These are phyloP conservation scores for Stichopus horrens DNA, from an alignment of 53 echinoderm and acorn worm species.

Conservation along the genomic window DNA sequence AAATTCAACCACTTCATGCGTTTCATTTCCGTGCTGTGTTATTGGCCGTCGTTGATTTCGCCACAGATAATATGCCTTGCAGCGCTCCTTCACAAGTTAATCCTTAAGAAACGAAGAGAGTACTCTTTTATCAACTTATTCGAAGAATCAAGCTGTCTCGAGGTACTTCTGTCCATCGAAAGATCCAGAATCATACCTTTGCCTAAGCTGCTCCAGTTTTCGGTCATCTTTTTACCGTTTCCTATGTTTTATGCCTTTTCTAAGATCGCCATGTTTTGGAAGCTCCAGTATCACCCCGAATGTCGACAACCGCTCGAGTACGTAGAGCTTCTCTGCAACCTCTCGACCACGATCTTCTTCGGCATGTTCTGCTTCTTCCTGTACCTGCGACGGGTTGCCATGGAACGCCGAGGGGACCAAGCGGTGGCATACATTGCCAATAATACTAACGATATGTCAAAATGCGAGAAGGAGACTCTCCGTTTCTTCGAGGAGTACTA, in stretches of 20 bases:
- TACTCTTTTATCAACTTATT: not conserved
- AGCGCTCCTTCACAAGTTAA: not conserved
- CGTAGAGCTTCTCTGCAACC: not conserved
- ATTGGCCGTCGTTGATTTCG: slow-evolving; percentile 2
- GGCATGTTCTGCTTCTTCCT: slow-evolving; percentile 11
- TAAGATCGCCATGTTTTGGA: not conserved
- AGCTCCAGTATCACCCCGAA: not conserved
- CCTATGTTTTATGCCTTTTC: not conserved
- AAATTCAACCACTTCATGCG: slow-evolving; percentile 2
- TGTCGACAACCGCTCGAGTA: not conserved
- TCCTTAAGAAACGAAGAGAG: not conserved
- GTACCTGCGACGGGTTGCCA: slow-evolving; percentile 4
- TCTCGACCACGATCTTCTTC: not conserved
- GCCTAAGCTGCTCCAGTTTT: not conserved
- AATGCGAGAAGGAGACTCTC: not conserved
- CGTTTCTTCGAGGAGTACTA: not conserved
- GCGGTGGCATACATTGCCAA: not conserved
- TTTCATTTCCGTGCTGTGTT: not conserved
- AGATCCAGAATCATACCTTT: not conserved
- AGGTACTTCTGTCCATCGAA: not conserved
- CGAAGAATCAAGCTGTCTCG: not conserved
- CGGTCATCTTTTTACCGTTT: not conserved
- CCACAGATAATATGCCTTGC: slow-evolving; percentile 3
- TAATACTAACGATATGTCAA: not conserved
- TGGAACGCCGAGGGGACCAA: not conserved